Percentiles rank a stretch among this genome's conserved stretches.
These are phyloP conservation scores for Didymodactylos carnosus DNA, from an alignment of 2,888 invertebrate genomes.

Conservation along the genomic window DNA sequence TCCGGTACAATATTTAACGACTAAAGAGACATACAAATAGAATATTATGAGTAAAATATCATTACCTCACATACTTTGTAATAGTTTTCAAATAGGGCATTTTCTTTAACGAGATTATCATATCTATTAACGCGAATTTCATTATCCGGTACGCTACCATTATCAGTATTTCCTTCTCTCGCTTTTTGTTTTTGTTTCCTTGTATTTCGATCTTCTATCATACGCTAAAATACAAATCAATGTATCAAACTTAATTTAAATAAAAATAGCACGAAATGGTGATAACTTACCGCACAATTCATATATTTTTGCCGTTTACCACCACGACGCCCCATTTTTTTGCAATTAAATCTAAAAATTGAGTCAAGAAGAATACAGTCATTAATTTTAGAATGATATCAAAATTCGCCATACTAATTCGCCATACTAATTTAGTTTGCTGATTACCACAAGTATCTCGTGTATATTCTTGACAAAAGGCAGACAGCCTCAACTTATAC, in stretches of 20 bases:
- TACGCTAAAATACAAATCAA: neutral
- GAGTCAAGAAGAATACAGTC: no score
- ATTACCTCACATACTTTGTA: neutral
- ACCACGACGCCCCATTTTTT: neutral
- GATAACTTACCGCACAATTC: neutral
- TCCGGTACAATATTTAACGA: constrained; percentile 1
- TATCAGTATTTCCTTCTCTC: neutral
- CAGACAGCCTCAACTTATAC: no score
- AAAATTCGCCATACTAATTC: no score
- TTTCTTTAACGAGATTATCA: constrained; percentile 8
- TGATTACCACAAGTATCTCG: no score
- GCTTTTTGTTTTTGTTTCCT: neutral
- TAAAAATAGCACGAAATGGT: no score
- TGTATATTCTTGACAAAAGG: no score
- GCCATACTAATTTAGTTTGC: no score
- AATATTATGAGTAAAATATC: neutral
- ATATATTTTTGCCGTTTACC: neutral
- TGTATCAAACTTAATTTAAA: no score
- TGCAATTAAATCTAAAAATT: no score
- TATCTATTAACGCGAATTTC: neutral
- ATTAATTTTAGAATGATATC: no score
- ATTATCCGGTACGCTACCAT: neutral
- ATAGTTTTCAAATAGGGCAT: constrained; percentile 1
- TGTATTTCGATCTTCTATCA: neutral
- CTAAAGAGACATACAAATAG: neutral